Conservation (phyloP, 2,888 invertebrate species). For the Didymodactylos carnosus region DNA sequence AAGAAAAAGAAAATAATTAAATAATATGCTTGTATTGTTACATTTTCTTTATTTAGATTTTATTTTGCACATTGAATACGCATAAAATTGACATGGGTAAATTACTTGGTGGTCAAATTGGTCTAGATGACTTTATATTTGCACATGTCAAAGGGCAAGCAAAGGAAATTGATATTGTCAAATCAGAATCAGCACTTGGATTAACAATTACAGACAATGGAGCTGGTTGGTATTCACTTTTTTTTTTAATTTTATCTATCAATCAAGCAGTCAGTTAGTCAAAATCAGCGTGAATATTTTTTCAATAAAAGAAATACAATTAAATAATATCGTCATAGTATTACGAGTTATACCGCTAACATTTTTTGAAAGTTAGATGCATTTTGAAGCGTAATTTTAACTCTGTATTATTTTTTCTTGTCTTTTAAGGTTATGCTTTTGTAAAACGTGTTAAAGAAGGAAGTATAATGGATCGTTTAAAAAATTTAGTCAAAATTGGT, state of each 20-base stretch:
- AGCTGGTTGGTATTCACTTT: constrained; percentile 43
- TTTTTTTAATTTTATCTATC: not conserved
- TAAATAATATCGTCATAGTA: no score
- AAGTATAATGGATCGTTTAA: constrained; percentile 56
- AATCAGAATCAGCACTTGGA: constrained; percentile 78
- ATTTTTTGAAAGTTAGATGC: no score
- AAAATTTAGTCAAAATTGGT: constrained; percentile 49
- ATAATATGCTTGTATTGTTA: not conserved
- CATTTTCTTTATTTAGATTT: constrained; percentile 50
- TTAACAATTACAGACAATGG: constrained; percentile 95
- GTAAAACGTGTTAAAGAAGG: constrained; percentile 86
- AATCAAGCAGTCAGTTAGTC: no score
- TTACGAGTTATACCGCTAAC: no score
- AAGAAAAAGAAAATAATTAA: not conserved
- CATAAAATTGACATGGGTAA: constrained; percentile 91
- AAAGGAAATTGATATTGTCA: constrained; percentile 81
- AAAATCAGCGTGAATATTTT: no score
- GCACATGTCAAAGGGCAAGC: constrained; percentile 83
- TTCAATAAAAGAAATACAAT: no score
- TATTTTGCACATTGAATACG: constrained; percentile 91
- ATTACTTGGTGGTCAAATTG: constrained; percentile 82
- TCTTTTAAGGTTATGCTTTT: constrained; percentile 61
- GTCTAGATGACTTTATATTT: constrained; percentile 91
- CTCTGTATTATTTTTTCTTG: no score
- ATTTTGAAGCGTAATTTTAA: no score